A percentile compares a stretch with the other conserved stretches of the same genome.
Conservation (phyloP, 1,140 invertebrate genomes). For the Drosophila mayri region DNA sequence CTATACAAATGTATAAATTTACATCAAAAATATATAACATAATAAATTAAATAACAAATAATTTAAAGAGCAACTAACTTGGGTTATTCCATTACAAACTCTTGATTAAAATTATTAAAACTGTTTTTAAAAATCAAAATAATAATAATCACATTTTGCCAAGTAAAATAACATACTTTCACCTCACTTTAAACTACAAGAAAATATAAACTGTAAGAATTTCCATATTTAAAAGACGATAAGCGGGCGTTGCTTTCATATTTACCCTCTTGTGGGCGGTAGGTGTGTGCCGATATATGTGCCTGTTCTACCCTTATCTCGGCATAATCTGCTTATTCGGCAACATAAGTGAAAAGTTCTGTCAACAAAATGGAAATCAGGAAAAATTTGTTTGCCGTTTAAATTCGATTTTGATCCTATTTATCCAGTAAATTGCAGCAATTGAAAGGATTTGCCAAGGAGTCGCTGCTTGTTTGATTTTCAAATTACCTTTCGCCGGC, state of each 20-base stretch:
- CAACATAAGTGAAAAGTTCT: slow-evolving; percentile 82
- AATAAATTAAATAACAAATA: no score
- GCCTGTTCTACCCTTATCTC: slow-evolving; percentile 51
- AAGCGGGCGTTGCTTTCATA: background rate
- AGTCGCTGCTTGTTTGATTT: slow-evolving; percentile 72
- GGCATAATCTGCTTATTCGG: slow-evolving; percentile 80
- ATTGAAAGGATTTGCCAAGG: slow-evolving; percentile 80
- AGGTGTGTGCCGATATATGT: slow-evolving; percentile 55
- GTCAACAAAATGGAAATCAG: slow-evolving; percentile 82
- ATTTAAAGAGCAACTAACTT: no score
- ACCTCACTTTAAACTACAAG: background rate
- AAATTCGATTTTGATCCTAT: slow-evolving; percentile 85
- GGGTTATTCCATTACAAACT: no score
- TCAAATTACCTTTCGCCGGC: slow-evolving; percentile 72
- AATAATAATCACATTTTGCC: background rate
- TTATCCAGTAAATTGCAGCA: slow-evolving; percentile 84
- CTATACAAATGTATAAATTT: no score
- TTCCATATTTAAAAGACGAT: background rate
- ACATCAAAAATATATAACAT: no score
- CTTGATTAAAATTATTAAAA: no score
- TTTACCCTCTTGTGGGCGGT: slow-evolving; percentile 26
- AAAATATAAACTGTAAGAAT: background rate
- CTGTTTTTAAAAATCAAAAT: no score
- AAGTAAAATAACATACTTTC: background rate
- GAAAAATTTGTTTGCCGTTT: slow-evolving; percentile 84